phyloP scores from a whole-genome alignment of 2,888 invertebrate species.

The Abrostola triplasia region DNA sequence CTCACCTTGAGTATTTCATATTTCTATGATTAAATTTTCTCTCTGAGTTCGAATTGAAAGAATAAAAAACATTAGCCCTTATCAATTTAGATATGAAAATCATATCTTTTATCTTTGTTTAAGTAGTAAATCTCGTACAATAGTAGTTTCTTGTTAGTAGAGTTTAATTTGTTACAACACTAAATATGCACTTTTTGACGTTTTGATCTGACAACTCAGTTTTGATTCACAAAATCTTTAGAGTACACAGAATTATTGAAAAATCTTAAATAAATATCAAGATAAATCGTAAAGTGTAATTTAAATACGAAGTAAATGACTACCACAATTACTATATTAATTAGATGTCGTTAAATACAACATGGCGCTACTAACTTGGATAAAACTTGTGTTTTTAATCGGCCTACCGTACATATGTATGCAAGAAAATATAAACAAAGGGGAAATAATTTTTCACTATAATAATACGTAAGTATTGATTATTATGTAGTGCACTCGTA shows the following conservation, averaged over 20 bases:
- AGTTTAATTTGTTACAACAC: neutral
- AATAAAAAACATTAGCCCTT: no score
- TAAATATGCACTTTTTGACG: constrained; percentile 14
- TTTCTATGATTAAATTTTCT: no score
- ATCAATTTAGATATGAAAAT: no score
- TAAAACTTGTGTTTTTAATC: constrained; percentile 60
- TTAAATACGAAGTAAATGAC: constrained; percentile 29
- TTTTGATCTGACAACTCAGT: constrained; percentile 29
- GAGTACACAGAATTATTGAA: constrained; percentile 16
- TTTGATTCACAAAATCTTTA: constrained; percentile 35
- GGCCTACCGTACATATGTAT: constrained; percentile 61
- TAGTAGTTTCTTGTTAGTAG: no score
- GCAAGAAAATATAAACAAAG: constrained; percentile 63
- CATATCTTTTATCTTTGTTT: no score
- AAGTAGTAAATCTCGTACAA: no score
- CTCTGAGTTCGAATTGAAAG: no score
- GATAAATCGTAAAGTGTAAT: constrained; percentile 32
- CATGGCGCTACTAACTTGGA: constrained; percentile 61
- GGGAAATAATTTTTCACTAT: constrained; percentile 78
- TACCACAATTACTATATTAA: constrained; percentile 16
- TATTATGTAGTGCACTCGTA: neutral
- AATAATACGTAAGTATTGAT: constrained; percentile 82
- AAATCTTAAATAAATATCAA: constrained; percentile 11
- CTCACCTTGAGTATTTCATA: no score
- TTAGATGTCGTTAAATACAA: constrained; percentile 31